These are phyloP conservation scores for Pterocles gutturalis DNA, from an alignment of 2,113 vertebrate genomes.

Conservation along the genomic window DNA sequence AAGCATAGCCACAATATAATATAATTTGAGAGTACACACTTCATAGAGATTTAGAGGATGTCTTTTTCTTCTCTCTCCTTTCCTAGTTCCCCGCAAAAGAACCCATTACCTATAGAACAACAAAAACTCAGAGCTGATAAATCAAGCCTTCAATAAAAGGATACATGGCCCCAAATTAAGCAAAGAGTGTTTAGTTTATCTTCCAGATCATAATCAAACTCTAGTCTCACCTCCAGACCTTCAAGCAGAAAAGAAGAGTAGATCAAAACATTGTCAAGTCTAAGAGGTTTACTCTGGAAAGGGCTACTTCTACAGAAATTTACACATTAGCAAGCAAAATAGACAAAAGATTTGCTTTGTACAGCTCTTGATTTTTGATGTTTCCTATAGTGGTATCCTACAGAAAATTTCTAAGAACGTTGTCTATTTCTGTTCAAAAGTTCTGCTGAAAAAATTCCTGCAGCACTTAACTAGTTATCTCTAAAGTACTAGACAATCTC, in stretches of 20 bases:
- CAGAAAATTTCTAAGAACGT: background rate
- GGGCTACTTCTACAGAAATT: background rate
- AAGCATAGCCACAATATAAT: background rate
- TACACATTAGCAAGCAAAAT: background rate
- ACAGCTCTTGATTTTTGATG: background rate
- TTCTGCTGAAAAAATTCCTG: background rate
- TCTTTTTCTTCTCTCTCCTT: background rate
- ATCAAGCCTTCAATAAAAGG: background rate
- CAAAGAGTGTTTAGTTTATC: background rate
- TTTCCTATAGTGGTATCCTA: background rate
- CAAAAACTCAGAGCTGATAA: background rate
- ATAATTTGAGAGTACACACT: background rate
- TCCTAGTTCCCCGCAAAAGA: background rate
- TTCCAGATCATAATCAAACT: background rate
- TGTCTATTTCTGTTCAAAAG: background rate
- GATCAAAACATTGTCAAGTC: background rate
- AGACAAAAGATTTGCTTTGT: background rate
- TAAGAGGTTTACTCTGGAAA: background rate
- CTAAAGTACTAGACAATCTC: background rate
- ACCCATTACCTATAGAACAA: background rate
- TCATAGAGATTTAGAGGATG: background rate
- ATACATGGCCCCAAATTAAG: background rate
- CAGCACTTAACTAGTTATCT: background rate
- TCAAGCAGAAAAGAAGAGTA: background rate
- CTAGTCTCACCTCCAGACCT: background rate